Evolutionary conservation across 2,113 vertebrate genomes (phyloP).

Genomic region (Columbina picui): DNA sequence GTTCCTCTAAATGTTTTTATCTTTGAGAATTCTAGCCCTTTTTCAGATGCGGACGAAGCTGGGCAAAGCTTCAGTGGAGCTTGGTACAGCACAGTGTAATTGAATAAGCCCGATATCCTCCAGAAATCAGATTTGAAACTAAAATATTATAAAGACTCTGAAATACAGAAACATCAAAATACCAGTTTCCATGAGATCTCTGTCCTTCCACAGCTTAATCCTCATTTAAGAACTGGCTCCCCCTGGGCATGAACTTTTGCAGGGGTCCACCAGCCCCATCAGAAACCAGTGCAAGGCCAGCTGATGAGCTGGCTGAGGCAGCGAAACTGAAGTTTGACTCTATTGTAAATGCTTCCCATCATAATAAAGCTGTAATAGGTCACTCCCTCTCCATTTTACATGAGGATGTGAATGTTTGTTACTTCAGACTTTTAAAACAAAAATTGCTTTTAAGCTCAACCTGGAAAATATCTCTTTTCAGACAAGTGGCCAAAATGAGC

Average conservation of each 20-base stretch:
- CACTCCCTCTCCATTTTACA: background rate
- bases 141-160: background rate
- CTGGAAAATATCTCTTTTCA: background rate
- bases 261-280: background rate
- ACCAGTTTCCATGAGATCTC: rapidly evolving
- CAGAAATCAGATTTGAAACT: background rate
- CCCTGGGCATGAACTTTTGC: background rate
- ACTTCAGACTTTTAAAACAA: background rate
- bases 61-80: background rate
- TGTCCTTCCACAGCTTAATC: background rate
- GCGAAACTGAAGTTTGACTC: background rate
- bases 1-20: background rate
- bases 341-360: background rate
- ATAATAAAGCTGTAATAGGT: background rate
- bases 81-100: background rate
- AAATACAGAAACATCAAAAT: background rate
- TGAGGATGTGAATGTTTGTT: background rate
- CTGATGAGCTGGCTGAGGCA: background rate
- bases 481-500: background rate
- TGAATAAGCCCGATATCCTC: background rate
- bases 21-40: background rate
- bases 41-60: background rate
- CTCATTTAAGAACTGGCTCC: background rate
- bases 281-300: background rate
- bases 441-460: background rate